A percentile compares a stretch with the other conserved stretches of the same genome.
phyloP scores from a whole-genome alignment of 1,140 invertebrate genomes.

The Dendrolimus kikuchii region DNA sequence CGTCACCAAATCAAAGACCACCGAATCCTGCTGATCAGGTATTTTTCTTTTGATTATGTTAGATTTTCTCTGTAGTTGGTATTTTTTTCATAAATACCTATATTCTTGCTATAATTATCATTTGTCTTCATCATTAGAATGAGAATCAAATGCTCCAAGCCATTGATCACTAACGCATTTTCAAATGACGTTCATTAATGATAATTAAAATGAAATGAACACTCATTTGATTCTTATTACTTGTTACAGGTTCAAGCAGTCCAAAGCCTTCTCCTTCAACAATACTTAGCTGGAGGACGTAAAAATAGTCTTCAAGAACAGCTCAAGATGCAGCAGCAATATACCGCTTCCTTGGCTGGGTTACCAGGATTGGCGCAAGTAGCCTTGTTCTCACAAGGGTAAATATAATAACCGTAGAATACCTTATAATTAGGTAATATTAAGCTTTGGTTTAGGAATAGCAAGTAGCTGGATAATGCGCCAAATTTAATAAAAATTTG shows the following conservation, averaged over 20 bases:
- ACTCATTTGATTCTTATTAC: background rate
- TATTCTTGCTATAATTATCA: too few species aligned
- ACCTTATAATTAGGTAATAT: too few species aligned
- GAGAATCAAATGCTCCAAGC: too few species aligned
- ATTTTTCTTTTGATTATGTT: slow-evolving; percentile 4
- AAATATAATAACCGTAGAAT: slow-evolving; percentile 9
- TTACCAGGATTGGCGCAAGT: slow-evolving; percentile 62
- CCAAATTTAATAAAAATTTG: too few species aligned
- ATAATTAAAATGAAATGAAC: background rate
- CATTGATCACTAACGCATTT: too few species aligned
- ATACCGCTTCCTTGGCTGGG: slow-evolving; percentile 52
- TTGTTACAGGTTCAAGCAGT: slow-evolving; percentile 60
- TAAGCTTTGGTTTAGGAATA: too few species aligned
- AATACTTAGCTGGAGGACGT: slow-evolving; percentile 58
- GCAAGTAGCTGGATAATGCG: too few species aligned
- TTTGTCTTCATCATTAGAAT: too few species aligned
- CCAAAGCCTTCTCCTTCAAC: slow-evolving; percentile 65
- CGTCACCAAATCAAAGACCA: slow-evolving; percentile 51
- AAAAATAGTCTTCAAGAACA: slow-evolving; percentile 65
- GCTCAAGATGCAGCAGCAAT: slow-evolving; percentile 66
- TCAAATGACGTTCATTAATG: too few species aligned
- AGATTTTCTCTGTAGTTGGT: too few species aligned
- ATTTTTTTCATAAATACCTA: too few species aligned
- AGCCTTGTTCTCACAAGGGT: slow-evolving; percentile 63
- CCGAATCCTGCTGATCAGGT: slow-evolving; percentile 64